phyloP scores from a whole-genome alignment of 2,888 invertebrate genomes.

The Elmis aenea region DNA sequence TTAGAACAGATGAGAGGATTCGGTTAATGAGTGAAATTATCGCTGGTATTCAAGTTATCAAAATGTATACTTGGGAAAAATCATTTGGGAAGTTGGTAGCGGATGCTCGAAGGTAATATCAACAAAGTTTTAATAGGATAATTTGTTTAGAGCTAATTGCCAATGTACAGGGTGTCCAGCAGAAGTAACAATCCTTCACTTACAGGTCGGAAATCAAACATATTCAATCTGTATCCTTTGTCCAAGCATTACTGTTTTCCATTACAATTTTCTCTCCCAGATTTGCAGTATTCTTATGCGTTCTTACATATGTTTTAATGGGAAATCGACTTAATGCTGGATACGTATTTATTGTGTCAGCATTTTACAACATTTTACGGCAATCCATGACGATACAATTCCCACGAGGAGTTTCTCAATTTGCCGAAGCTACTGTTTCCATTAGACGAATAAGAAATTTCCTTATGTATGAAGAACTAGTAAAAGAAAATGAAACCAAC shows the following conservation, averaged over 20 bases:
- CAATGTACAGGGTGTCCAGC: too few relatives aligned
- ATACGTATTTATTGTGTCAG: conserved; percentile 77
- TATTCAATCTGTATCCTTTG: conserved; percentile 65
- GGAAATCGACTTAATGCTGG: conserved; percentile 70
- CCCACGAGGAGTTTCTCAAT: conserved; percentile 73
- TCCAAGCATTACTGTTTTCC: conserved; percentile 67
- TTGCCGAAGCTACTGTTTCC: conserved; percentile 71
- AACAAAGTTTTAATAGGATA: not conserved
- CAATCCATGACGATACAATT: conserved; percentile 85
- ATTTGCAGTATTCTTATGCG: conserved; percentile 74
- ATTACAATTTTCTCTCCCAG: conserved; percentile 82
- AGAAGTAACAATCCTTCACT: too few relatives aligned
- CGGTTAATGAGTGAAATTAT: conserved; percentile 67
- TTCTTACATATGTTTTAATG: conserved; percentile 66
- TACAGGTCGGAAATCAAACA: conserved; percentile 61
- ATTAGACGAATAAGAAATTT: conserved; percentile 61
- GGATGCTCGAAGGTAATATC: conserved; percentile 3
- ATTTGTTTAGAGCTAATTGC: too few relatives aligned
- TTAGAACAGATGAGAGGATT: conserved; percentile 61
- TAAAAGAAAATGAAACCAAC: conserved; percentile 4
- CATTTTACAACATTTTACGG: conserved; percentile 80
- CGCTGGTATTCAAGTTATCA: conserved; percentile 79
- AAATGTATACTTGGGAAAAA: conserved; percentile 96
- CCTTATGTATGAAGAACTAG: conserved; percentile 43
- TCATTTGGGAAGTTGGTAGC: conserved; percentile 78